Evolutionary conservation across 2,888 invertebrate species (phyloP).

Genomic region (Drosophila birchii): DNA sequence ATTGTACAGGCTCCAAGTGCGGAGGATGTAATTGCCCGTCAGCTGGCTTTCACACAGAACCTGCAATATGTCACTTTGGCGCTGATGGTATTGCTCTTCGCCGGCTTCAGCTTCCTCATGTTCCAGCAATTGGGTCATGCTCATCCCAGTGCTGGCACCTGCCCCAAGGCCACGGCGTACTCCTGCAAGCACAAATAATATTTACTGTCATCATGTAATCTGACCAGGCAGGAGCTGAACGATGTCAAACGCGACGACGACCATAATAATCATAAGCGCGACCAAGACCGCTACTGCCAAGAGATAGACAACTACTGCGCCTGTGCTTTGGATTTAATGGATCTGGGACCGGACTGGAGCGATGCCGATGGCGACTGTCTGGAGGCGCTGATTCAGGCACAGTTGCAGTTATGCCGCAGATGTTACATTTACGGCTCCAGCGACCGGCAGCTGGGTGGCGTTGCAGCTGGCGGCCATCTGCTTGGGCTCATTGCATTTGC

Average conservation of each 20-base stretch:
- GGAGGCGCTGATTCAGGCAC: conserved; percentile 60
- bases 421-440: conserved; percentile 9
- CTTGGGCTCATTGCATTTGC: conserved; percentile 82
- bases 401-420: conserved; percentile 50
- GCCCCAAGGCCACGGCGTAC: conserved; percentile 34
- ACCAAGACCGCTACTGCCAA: conserved; percentile 30
- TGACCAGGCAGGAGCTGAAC: conserved; percentile 69
- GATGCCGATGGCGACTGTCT: conserved; percentile 47
- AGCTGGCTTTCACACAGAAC: conserved; percentile 85
- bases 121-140: conserved; percentile 77
- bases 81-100: conserved; percentile 84
- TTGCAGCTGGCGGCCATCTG: conserved; percentile 77
- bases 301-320: conserved; percentile 52
- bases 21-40: conserved; percentile 84
- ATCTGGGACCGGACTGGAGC: conserved; percentile 41
- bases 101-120: conserved; percentile 85
- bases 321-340: conserved; percentile 53
- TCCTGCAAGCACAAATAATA: conserved; percentile 75
- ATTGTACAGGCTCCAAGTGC: conserved; percentile 82
- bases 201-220: conserved; percentile 81
- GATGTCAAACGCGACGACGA: conserved; percentile 50
- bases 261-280: conserved; percentile 22
- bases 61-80: conserved; percentile 86
- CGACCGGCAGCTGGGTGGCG: conserved; percentile 67
- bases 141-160: not conserved